A percentile compares a stretch with the other conserved stretches of the same genome.
Evolutionary conservation across 2,888 invertebrate species (phyloP).

Genomic region (Polyploca ridens): DNA sequence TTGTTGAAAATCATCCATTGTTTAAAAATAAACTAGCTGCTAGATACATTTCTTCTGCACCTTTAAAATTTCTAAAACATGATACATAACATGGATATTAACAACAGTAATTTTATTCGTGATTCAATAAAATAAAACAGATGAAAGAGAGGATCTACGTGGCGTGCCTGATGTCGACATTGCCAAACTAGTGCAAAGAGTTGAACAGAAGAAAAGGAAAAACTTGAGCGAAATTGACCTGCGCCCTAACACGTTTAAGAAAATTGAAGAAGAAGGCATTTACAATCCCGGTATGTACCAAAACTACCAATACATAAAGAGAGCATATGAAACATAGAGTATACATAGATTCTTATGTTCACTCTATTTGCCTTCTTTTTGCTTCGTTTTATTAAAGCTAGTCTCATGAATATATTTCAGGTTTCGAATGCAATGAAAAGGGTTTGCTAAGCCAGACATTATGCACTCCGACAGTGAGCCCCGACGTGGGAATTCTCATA

Average conservation of each 20-base stretch:
- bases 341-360: too few relatives aligned
- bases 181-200: constrained; percentile 71
- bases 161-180: constrained; percentile 78
- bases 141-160: constrained; percentile 78
- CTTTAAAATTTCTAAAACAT: not conserved
- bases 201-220: constrained; percentile 67
- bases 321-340: too few relatives aligned
- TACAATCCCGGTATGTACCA: constrained; percentile 70
- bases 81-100: not conserved
- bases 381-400: not conserved
- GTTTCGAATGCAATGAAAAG: constrained; percentile 74
- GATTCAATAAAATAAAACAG: constrained; percentile 41
- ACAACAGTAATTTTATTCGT: not conserved
- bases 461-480: constrained; percentile 45
- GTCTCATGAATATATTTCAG: constrained; percentile 41
- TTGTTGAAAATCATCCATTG: too few relatives aligned
- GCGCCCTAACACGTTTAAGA: constrained; percentile 74
- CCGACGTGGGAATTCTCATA: constrained; percentile 69
- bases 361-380: too few relatives aligned
- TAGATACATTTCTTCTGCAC: too few relatives aligned
- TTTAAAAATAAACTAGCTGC: not conserved
- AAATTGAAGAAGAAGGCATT: constrained; percentile 77
- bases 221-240: constrained; percentile 70
- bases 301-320: not conserved
- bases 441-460: constrained; percentile 51